A percentile compares a stretch with the other conserved stretches of the same genome.
phyloP scores from a whole-genome alignment of 2,888 invertebrate genomes.

The Bhutanitis thaidina region DNA sequence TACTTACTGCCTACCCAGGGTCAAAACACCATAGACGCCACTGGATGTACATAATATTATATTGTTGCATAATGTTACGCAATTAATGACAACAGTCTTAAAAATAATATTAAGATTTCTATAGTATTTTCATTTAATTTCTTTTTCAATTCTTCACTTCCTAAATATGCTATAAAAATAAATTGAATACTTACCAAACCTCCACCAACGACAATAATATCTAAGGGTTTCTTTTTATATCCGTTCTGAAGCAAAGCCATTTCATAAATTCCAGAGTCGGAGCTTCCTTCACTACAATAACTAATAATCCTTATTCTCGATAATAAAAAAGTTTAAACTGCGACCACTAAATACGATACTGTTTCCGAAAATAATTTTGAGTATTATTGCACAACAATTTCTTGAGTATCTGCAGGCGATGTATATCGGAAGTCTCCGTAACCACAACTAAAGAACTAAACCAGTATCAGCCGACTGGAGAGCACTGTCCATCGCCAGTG shows the following conservation, averaged over 20 bases:
- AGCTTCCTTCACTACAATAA: too few species aligned
- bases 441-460: slow-evolving; percentile 9
- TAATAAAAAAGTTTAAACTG: neutral
- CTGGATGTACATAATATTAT: too few species aligned
- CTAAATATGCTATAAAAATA: too few species aligned
- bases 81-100: too few species aligned
- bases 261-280: neutral
- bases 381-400: neutral
- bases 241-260: slow-evolving; percentile 44
- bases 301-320: neutral
- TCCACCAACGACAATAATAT: slow-evolving; percentile 84
- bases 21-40: too few species aligned
- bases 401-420: slow-evolving; percentile 5
- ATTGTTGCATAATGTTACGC: too few species aligned
- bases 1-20: too few species aligned
- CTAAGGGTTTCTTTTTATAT: slow-evolving; percentile 49
- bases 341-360: neutral
- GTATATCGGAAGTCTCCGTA: slow-evolving; percentile 17
- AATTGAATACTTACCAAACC: slow-evolving; percentile 82
- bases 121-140: too few species aligned
- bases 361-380: neutral
- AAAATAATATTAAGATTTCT: too few species aligned
- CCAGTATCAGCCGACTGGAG: slow-evolving; percentile 6
- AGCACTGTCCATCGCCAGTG: too few species aligned
- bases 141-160: too few species aligned